Percentiles rank a stretch among this genome's conserved stretches.
These are phyloP conservation scores for Eledona agricola DNA, from an alignment of 2,888 invertebrate species.

Conservation along the genomic window DNA sequence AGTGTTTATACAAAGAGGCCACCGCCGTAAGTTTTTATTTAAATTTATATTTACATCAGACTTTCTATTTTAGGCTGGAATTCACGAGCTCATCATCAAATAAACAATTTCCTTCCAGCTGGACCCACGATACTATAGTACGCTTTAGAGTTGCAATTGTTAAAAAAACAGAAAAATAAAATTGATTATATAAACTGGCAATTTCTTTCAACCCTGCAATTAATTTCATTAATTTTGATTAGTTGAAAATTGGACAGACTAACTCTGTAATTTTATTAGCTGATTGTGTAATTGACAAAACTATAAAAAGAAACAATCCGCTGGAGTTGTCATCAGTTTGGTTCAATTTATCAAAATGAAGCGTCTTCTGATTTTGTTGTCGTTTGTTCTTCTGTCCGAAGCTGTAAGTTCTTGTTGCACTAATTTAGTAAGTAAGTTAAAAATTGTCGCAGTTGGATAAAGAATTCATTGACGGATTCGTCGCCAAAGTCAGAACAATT, in stretches of 20 bases:
- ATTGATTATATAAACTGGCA: no score
- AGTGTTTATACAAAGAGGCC: slow-evolving; percentile 12
- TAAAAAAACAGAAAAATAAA: no score
- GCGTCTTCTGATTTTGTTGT: slow-evolving; percentile 34
- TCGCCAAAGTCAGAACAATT: slow-evolving; percentile 15
- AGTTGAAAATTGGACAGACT: no score
- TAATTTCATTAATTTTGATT: no score
- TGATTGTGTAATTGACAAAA: no score
- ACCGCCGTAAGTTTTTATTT: slow-evolving; percentile 11
- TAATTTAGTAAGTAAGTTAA: slow-evolving; percentile 3
- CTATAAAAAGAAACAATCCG: slow-evolving; percentile 25
- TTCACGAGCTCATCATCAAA: slow-evolving; percentile 14
- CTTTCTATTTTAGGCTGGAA: slow-evolving; percentile 10
- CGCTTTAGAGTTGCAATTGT: no score
- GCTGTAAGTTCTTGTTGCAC: slow-evolving; percentile 37
- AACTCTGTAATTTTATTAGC: no score
- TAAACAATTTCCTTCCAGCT: no score
- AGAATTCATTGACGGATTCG: slow-evolving; percentile 19
- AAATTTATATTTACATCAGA: no score
- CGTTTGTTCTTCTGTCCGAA: slow-evolving; percentile 27
- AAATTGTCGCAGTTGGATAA: slow-evolving; percentile 20
- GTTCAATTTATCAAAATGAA: slow-evolving; percentile 38
- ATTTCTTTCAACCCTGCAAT: no score
- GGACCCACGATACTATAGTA: no score
- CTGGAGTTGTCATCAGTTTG: slow-evolving; percentile 16